Base-by-base conservation (phyloP, 1,140 invertebrate genomes). In the Anadara kagoshimensis region DNA sequence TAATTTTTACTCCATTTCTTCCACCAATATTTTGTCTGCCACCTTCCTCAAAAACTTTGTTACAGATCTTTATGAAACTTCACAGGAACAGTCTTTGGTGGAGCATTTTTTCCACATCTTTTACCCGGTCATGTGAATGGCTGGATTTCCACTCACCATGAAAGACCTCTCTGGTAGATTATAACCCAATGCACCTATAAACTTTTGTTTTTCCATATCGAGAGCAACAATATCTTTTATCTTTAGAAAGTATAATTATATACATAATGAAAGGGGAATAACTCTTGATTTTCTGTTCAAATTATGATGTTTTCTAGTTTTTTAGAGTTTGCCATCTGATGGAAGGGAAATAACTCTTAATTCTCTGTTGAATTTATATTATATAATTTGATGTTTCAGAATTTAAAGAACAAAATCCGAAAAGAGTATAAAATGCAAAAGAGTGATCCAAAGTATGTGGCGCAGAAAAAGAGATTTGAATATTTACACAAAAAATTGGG, bases 401-500 rank as follows among this genome's bases (percentile, higher is more conserved):
- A 90, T 83, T 91, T 95, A 77, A 93, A 93, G 86, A 91, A 93
- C 47, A 92, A 94, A 89, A 97, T 97, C 82, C 88, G 95, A 56
- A 90, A 92, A 76, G 94, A 96, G 89, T 98, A 97, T 89, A 89
- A 93, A 74, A 91, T 92, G 69, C 94, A 93, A 78, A 95, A 95
- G 86, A 92, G 92, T 80, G 93, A 96, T 89, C 88, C 90, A 5
- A 90, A 91, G 59, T 94, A 95, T 84, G 91, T 93, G 78, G 91
- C 93, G 71, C 92, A 93, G 74, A 94, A 94, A 87, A 90, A 90
- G 80, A 92, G 94, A 71, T 95, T 96, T 86, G 92, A 94, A 73
- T 96, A 95, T 88, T 91, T 98, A 78, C 95, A 97, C 86, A 93
- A 93, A 62, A 98, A 97, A 87, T 91, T 98, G 87, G 94, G 94